Conservation (phyloP, 2,113 vertebrate genomes). For the cattle (Bos taurus) region DNA sequence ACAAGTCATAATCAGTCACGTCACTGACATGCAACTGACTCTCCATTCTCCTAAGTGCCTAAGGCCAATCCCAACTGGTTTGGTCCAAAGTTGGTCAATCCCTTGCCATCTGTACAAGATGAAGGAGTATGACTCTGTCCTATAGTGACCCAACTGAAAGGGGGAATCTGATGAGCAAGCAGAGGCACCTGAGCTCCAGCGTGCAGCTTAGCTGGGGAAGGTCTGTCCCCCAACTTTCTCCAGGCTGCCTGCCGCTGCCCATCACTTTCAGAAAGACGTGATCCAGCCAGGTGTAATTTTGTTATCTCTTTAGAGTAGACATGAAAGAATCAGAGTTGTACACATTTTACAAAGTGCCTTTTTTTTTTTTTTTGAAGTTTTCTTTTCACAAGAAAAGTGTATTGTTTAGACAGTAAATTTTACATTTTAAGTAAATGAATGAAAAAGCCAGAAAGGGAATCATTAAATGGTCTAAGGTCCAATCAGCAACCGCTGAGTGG, state of each 20-base stretch:
- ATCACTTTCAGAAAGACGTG: background rate
- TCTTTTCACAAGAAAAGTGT: slow-evolving; percentile 5
- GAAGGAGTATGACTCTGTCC: background rate
- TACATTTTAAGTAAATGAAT: background rate
- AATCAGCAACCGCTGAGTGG: background rate
- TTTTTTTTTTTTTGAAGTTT: background rate
- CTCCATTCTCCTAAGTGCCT: slow-evolving; percentile 67
- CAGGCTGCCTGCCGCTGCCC: background rate
- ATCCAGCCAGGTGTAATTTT: background rate
- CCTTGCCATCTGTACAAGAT: background rate
- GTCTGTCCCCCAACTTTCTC: background rate
- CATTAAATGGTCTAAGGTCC: background rate
- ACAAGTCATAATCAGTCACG: background rate
- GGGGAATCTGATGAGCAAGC: background rate
- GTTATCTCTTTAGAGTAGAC: background rate
- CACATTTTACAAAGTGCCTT: slow-evolving; percentile 59
- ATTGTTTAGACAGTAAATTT: background rate
- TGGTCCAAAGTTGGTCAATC: background rate
- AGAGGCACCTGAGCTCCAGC: background rate
- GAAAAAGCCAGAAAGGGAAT: background rate
- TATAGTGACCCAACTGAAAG: background rate
- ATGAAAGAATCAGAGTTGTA: slow-evolving; percentile 20
- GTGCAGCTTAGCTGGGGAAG: background rate
- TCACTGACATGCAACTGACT: background rate
- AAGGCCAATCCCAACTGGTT: background rate